Evolutionary conservation across 2,888 invertebrate genomes (phyloP), one percentile per base, ranked within the genome.

Genomic region (Drymonia ruficornis): DNA sequence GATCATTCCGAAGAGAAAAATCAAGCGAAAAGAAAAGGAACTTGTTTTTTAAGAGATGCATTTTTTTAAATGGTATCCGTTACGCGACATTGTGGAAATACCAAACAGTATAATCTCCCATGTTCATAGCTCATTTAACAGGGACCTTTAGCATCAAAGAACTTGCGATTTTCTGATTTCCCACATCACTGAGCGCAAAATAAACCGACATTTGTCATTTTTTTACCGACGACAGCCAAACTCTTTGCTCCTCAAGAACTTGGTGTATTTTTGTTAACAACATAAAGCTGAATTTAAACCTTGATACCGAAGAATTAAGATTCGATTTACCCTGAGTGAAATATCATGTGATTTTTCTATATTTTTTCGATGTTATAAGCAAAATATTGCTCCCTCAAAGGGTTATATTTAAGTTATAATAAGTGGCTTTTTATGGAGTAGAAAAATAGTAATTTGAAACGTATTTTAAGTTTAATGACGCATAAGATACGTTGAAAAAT

Each of bases 121-220:
- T 60, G 67, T 74, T 74, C 64, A 73, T 67, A 69, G 70, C 66
- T 76, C 78, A 82, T 82, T 82, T 72, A 78, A 80, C 80, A 74
- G 61, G 61, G 68, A 68, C 72, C 69, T 69, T 70, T 64, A 62
- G 59, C 71, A 71, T 63, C 56, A 76, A 74, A 70, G 69, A 66
- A 76, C 65, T 73, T 74, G 73, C 62, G 66, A 73, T 76, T 74
- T 72, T 73, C 66, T 68, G 74, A 75, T 78, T 76, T 76, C 63
- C 63, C 67, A 66, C 70, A 56, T 60, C 71, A 75, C 59, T 68
- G 72, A 70, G 59, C 76, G 64, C 67, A 72, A 72, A 71, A 74
- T 69, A 76, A 80, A 75, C n/a, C 43, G 23, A 18, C 23, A 43
- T 43, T 73, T 65, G 63, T 68, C 67, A 61, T 67, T 62, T 70